These are phyloP conservation scores for Climacteris rufus DNA, from an alignment of 2,113 vertebrate genomes.

Conservation along the genomic window DNA sequence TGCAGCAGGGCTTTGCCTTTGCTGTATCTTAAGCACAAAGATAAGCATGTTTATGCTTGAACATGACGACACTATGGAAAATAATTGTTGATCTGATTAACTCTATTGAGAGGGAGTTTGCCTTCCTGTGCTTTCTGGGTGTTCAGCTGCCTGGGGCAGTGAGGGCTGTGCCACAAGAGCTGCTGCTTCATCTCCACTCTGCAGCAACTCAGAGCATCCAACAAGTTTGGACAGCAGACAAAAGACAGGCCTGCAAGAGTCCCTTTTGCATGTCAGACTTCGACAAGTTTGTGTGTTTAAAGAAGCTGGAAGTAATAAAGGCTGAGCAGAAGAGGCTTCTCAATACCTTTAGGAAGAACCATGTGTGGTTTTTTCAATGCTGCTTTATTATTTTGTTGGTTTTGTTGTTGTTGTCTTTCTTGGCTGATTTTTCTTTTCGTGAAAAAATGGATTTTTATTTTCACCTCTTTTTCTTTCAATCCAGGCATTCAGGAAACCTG, in stretches of 20 bases:
- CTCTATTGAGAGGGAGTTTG: not conserved
- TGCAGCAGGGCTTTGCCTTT: not conserved
- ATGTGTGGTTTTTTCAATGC: not conserved
- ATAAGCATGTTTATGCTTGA: constrained; percentile 61
- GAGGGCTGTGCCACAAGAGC: not conserved
- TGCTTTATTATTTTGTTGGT: not conserved
- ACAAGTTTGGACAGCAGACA: constrained; percentile 55
- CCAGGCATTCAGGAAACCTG: constrained; percentile 48
- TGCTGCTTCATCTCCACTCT: not conserved
- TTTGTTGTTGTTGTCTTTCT: not conserved
- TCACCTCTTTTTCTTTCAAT: constrained; percentile 29
- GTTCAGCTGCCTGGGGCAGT: constrained; percentile 35
- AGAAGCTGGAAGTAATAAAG: not conserved
- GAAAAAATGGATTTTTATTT: constrained; percentile 25
- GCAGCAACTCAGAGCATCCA: not conserved
- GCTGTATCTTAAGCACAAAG: not conserved
- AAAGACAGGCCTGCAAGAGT: not conserved
- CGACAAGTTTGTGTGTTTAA: not conserved
- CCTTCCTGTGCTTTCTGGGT: constrained; percentile 34
- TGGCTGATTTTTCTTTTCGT: not conserved
- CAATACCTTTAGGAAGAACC: not conserved
- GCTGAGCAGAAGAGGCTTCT: not conserved
- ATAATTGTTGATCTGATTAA: constrained; percentile 49
- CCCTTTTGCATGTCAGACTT: constrained; percentile 17
- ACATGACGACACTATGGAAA: constrained; percentile 26